phyloP scores from a whole-genome alignment of 2,888 invertebrate species.

The Ophioninae sp. region DNA sequence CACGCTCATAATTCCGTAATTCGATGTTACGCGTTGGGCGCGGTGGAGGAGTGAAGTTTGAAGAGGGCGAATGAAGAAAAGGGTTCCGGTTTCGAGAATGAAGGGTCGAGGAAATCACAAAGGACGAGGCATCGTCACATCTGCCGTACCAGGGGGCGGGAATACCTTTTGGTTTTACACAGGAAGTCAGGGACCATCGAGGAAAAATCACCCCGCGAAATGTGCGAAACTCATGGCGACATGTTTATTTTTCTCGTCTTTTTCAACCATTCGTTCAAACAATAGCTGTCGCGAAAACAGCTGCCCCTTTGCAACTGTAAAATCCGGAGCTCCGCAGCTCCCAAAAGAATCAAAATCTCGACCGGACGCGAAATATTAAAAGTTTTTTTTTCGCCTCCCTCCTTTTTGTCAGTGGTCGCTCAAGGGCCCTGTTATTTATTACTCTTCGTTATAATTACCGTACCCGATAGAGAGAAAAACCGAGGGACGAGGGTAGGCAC shows the following conservation, averaged over 20 bases:
- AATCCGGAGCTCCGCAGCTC: neutral
- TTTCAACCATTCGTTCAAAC: slow-evolving; percentile 3
- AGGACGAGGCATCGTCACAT: slow-evolving; percentile 54
- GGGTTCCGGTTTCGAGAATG: neutral
- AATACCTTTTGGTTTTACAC: neutral
- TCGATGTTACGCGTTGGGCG: neutral
- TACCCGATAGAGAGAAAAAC: slow-evolving; percentile 26
- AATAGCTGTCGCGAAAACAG: slow-evolving; percentile 25
- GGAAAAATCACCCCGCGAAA: slow-evolving; percentile 34
- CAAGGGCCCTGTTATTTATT: slow-evolving; percentile 53
- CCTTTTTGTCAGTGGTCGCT: slow-evolving; percentile 12
- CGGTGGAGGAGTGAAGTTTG: neutral
- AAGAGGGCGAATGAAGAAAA: neutral
- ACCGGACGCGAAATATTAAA: slow-evolving; percentile 38
- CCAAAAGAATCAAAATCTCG: slow-evolving; percentile 10
- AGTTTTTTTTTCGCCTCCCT: slow-evolving; percentile 4
- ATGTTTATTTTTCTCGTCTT: slow-evolving; percentile 15
- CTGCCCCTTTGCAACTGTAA: slow-evolving; percentile 48
- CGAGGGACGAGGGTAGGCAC: slow-evolving; percentile 4
- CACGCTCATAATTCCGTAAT: neutral
- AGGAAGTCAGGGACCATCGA: neutral
- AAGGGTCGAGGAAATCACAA: slow-evolving; percentile 38
- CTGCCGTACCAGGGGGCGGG: slow-evolving; percentile 51
- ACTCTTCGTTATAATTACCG: slow-evolving; percentile 52
- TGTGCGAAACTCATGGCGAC: slow-evolving; percentile 10